Conservation (phyloP, 2,797 vertebrate species). For the Percopsis omiscomaycus region DNA sequence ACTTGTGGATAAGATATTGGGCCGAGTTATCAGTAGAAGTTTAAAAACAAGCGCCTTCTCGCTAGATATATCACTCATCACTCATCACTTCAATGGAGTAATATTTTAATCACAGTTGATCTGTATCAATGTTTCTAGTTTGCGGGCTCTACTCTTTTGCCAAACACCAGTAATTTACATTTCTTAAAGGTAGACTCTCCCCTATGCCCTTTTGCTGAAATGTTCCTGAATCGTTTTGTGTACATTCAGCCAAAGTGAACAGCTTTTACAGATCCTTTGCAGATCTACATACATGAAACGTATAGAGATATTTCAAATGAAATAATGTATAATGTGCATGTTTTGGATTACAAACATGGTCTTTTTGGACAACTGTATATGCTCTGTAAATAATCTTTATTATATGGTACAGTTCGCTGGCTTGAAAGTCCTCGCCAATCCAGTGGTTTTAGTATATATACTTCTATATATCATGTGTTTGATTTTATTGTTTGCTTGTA, state of each 20-base stretch:
- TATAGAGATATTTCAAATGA: constrained; percentile 80
- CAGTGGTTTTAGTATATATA: constrained; percentile 61
- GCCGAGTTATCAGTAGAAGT: too few species aligned
- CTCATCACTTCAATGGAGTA: too few species aligned
- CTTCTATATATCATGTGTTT: constrained; percentile 57
- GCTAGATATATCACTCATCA: too few species aligned
- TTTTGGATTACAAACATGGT: constrained; percentile 75
- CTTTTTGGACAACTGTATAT: constrained; percentile 82
- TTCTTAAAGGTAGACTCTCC: constrained; percentile 9
- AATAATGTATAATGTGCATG: constrained; percentile 79
- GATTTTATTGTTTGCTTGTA: constrained; percentile 34
- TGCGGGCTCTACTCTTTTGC: too few species aligned
- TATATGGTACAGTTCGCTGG: constrained; percentile 69
- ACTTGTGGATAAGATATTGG: too few species aligned
- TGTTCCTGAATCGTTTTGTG: constrained; percentile 33
- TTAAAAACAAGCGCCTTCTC: too few species aligned
- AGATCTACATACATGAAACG: constrained; percentile 71
- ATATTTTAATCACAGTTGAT: too few species aligned
- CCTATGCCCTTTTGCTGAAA: constrained; percentile 7
- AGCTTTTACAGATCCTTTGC: constrained; percentile 76
- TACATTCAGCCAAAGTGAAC: constrained; percentile 73
- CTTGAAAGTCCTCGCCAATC: constrained; percentile 60
- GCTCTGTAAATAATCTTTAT: constrained; percentile 82
- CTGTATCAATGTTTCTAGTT: too few species aligned
- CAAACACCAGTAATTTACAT: not conserved